Percentiles rank a stretch among this genome's conserved stretches.
Conservation (phyloP, 2,888 invertebrate genomes). For the Hymenopus coronatus region DNA sequence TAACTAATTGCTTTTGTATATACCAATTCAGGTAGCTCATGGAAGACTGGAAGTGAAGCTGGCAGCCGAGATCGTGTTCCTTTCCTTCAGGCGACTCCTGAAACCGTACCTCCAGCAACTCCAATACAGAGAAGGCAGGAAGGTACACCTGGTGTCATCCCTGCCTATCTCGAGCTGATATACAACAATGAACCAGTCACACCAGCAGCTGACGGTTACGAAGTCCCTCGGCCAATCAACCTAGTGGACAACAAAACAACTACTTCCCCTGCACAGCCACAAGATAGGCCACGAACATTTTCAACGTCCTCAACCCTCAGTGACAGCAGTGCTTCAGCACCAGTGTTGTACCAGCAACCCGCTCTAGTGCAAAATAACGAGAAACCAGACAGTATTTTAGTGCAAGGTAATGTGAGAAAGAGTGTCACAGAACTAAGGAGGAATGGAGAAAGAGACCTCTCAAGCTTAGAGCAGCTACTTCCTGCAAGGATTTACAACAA, state of each 20-base stretch:
- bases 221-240: conserved; percentile 54
- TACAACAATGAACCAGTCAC: conserved; percentile 53
- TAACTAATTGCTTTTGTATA: no score
- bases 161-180: conserved; percentile 64
- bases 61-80: conserved; percentile 51
- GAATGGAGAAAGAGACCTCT: conserved; percentile 32
- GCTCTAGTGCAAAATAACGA: not conserved
- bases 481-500: conserved; percentile 21
- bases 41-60: conserved; percentile 51
- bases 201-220: conserved; percentile 60
- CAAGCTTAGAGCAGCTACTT: conserved; percentile 36
- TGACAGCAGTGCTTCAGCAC: conserved; percentile 29
- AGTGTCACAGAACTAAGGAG: conserved; percentile 3
- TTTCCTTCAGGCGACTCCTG: conserved; percentile 43
- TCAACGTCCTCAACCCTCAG: conserved; percentile 35
- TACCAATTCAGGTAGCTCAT: conserved; percentile 47
- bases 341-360: conserved; percentile 23
- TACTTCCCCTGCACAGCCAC: not conserved
- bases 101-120: not conserved
- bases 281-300: conserved; percentile 39
- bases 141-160: not conserved
- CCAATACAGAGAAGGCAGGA: conserved; percentile 4
- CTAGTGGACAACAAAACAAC: not conserved
- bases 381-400: conserved; percentile 5
- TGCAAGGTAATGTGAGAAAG: not conserved